Conservation (phyloP, 1,140 invertebrate species). For the Whitmania pigra region DNA sequence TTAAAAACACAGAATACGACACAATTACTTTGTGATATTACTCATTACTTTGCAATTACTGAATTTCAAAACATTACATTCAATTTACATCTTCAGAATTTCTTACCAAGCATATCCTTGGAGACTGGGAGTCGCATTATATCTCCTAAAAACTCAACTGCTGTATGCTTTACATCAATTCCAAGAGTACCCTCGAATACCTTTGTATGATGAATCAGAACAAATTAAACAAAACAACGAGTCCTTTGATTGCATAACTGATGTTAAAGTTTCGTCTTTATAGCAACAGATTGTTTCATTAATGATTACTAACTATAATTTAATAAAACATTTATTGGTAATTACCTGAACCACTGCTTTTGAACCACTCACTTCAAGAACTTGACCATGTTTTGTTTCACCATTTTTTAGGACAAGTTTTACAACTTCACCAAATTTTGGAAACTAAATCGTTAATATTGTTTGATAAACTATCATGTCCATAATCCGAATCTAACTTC, state of each 20-base stretch:
- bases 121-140: conserved; percentile 89
- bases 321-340: background rate
- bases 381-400: conserved; percentile 77
- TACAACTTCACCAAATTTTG: conserved; percentile 92
- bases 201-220: conserved; percentile 37
- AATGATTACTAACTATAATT: background rate
- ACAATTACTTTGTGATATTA: background rate
- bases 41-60: background rate
- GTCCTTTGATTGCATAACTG: no score
- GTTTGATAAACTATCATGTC: background rate
- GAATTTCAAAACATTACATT: background rate
- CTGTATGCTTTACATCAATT: conserved; percentile 91
- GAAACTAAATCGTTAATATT: conserved; percentile 50
- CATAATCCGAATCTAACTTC: no score
- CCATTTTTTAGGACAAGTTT: conserved; percentile 82
- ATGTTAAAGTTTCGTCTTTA: no score
- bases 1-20: background rate
- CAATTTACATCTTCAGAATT: background rate
- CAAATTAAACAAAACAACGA: background rate
- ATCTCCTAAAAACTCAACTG: conserved; percentile 93
- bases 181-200: conserved; percentile 96
- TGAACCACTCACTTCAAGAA: conserved; percentile 84
- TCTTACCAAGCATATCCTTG: conserved; percentile 76
- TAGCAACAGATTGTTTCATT: no score
- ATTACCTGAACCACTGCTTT: conserved; percentile 80